Evolutionary conservation across 2,888 invertebrate genomes (phyloP).

Genomic region (Polylopha cassiicola): DNA sequence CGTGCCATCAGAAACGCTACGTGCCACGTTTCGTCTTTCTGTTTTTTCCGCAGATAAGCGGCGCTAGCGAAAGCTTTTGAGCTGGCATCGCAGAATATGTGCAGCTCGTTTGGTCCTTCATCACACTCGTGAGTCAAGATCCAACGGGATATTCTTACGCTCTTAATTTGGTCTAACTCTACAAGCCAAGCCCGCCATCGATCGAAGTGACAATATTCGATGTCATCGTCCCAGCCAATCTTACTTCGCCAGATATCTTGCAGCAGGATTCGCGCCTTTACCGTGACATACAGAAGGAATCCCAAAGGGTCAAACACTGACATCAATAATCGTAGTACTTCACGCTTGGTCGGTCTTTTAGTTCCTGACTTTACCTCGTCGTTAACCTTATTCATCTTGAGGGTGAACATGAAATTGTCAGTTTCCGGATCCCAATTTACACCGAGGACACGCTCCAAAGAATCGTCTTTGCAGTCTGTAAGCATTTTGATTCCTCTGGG

Average conservation of each 20-base stretch:
- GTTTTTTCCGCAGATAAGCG: neutral
- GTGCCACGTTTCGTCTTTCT: neutral
- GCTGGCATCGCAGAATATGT: neutral
- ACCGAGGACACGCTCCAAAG: constrained; percentile 4
- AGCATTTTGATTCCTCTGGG: neutral
- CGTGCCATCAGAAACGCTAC: neutral
- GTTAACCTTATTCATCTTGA: neutral
- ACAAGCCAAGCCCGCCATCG: neutral
- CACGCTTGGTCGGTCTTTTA: neutral
- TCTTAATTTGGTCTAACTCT: neutral
- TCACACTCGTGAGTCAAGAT: neutral
- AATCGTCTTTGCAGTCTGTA: neutral
- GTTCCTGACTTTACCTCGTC: neutral
- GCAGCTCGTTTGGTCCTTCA: neutral
- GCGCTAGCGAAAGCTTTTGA: neutral
- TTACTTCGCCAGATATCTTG: neutral
- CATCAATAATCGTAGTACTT: neutral
- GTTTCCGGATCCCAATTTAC: constrained; percentile 2
- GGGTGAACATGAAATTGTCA: neutral
- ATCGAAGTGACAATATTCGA: neutral
- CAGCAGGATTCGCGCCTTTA: neutral
- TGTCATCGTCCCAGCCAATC: neutral
- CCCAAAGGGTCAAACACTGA: neutral
- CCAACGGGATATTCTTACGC: neutral
- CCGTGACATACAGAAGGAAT: neutral